Evolutionary conservation across 2,113 vertebrate genomes (phyloP), one percentile per base, ranked within the genome.

Genomic region (Xiphias gladius): DNA sequence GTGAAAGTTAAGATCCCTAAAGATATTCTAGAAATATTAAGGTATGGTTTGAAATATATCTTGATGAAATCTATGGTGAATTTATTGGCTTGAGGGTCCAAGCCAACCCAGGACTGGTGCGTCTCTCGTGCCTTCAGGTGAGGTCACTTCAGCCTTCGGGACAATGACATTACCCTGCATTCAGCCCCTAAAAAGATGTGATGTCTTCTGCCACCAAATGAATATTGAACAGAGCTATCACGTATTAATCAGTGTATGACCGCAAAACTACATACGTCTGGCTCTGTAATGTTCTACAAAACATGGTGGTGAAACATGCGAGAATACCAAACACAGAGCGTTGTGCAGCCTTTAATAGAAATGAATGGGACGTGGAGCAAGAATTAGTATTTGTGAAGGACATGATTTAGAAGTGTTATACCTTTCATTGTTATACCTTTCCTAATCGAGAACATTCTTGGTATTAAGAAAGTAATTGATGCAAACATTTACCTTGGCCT

Each of bases 261-360:
- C 1, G 16, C 39, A 19, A 41, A 14, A 7, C 39, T 28, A 2
- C 16, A 46, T 55, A 16, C 24, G 30, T 26, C 24, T 28, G 46
- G 24, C 0, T 20, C 16, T 73, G 22, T 35, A 63, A 17, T 30
- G 24, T 55, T 75, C 59, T 0, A 24, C 41, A 50, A 62, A 46
- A 0, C 43, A 37, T 2, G 32, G 50, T 63, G 24, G 28, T 65
- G 8, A 76, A 57, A 57, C 64, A 28, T 24, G 20, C 57, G 17
- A 37, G 30, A 0, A 37, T n/a, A 52, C 28, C 37, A 66, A 19
- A 22, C 50, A 32, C 26, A 59, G n/a, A 24, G 22, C 10, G 13
- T 54, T 3, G 37, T 54, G 2, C 12, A 26, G 11, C 4, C 13
- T 26, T 57, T 26, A 57, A 57, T 26, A 26, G 55, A 57, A 57